Evolutionary conservation across 2,888 invertebrate genomes (phyloP), one percentile per base, ranked within the genome.

Genomic region (Teleogryllus oceanicus): DNA sequence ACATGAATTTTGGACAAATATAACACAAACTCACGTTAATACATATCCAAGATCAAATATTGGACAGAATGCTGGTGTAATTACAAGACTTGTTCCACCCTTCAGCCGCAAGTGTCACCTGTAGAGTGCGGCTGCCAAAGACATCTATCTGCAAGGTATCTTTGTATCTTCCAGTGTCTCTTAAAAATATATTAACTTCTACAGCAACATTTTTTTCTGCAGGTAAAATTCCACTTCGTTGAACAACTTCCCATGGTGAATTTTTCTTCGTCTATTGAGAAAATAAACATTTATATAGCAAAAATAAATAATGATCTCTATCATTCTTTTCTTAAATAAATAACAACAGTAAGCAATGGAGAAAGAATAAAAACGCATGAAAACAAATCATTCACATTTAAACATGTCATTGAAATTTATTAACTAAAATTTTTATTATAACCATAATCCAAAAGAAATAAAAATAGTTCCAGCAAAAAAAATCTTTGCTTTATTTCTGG

Each of bases 81-180:
- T 90, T 49, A 90, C 84, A 81, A 94, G 91, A 82, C 92, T 92
- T 1, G 92, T 91, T 4, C 94, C 76, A 90, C 86, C 93, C 94
- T 81, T 88, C 89, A 0, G 91, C 92, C 49, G 87, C 87, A 74
- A 93, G 84, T 10, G 90, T 88, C 20, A 89, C 86, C 10, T 84
- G 83, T 24, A 88, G 85, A 2, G 87, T 85, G 50, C 87, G 87
- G 80, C 89, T 87, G 82, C 89, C 87, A 51, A 86, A 80, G 49
- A 87, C 83, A 16, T 84, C 81, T 49, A 89, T 83, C 18, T 83
- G 80, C 37, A 89, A 81, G 49, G 83, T 85, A 79, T 87, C 87
- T 2, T 81, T 83, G 81, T 86, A 86, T 80, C 85, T 85, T 16
- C 87, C 88, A 8, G 84, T 83, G 79, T 87, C 86, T 20, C 84